A percentile compares a stretch with the other conserved stretches of the same genome.
Conservation (phyloP, 2,888 invertebrate species). For the Thereva unica region DNA sequence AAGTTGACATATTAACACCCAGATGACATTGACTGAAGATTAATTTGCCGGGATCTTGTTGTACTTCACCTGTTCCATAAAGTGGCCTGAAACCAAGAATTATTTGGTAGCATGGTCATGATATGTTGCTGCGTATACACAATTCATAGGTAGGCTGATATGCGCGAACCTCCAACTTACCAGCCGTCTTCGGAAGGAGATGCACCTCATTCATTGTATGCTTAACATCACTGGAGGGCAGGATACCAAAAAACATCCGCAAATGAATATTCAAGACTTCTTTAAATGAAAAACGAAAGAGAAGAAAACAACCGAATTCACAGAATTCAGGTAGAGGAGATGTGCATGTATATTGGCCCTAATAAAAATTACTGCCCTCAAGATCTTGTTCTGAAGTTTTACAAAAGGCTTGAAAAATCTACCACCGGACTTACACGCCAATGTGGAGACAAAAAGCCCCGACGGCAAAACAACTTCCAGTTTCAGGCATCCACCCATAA, state of each 20-base stretch:
- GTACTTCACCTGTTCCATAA: too few relatives aligned
- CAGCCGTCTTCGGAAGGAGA: slow-evolving; percentile 13
- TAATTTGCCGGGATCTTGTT: too few relatives aligned
- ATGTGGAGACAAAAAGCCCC: slow-evolving; percentile 40
- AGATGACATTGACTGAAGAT: too few relatives aligned
- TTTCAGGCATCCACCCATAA: slow-evolving; percentile 23
- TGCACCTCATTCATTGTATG: slow-evolving; percentile 11
- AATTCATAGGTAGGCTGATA: slow-evolving; percentile 1
- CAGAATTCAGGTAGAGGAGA: slow-evolving; percentile 16
- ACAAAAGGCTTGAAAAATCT: slow-evolving; percentile 21
- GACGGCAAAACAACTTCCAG: slow-evolving; percentile 38
- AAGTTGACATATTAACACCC: too few relatives aligned
- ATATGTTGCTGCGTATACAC: slow-evolving; percentile 10
- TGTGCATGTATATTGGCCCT: slow-evolving; percentile 20
- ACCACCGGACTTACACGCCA: slow-evolving; percentile 41
- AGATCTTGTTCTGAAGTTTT: slow-evolving; percentile 17
- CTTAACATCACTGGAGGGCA: slow-evolving; percentile 1
- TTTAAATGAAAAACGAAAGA: slow-evolving; percentile 11
- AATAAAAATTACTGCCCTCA: slow-evolving; percentile 15
- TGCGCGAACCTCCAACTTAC: slow-evolving; percentile 5
- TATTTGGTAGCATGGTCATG: slow-evolving; percentile 36
- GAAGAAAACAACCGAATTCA: slow-evolving; percentile 4
- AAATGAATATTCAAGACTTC: slow-evolving; percentile 30
- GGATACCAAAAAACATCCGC: slow-evolving; percentile 3
- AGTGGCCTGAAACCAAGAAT: slow-evolving; percentile 34